Evolutionary conservation across 2,113 vertebrate species (phyloP).

Genomic region (Antechinus flavipes): DNA sequence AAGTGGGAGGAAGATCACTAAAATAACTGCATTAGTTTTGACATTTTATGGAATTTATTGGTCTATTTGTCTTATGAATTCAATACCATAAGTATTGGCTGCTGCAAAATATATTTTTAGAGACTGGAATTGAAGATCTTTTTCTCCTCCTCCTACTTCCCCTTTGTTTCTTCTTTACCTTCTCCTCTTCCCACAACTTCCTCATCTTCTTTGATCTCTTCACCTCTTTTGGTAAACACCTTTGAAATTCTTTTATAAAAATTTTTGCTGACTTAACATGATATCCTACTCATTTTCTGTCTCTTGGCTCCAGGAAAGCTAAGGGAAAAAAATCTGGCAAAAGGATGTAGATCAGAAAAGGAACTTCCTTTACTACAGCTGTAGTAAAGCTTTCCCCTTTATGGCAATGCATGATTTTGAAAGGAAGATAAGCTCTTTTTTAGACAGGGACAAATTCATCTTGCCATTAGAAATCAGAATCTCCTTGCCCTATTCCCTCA

Average conservation of each 20-base stretch:
- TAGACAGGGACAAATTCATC: background rate
- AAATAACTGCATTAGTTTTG: background rate
- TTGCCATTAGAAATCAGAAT: background rate
- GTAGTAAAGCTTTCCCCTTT: background rate
- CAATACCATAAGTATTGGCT: background rate
- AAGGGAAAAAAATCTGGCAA: background rate
- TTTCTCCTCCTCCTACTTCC: background rate
- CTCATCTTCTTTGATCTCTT: background rate
- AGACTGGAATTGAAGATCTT: background rate
- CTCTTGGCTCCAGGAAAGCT: background rate
- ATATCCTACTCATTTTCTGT: background rate
- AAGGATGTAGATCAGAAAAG: background rate
- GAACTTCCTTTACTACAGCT: background rate
- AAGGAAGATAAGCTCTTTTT: slow-evolving; percentile 9
- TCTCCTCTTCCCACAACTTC: background rate
- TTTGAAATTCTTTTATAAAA: background rate
- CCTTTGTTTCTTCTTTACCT: background rate
- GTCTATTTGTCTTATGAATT: background rate
- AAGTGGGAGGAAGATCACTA: background rate
- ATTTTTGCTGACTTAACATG: accelerated
- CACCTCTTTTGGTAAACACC: background rate
- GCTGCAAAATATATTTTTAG: background rate
- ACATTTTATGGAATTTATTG: background rate
- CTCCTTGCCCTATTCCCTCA: background rate
- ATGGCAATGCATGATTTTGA: slow-evolving; percentile 33